Base-by-base conservation (phyloP, 2,113 vertebrate genomes). In the Casuarius casuarius region DNA sequence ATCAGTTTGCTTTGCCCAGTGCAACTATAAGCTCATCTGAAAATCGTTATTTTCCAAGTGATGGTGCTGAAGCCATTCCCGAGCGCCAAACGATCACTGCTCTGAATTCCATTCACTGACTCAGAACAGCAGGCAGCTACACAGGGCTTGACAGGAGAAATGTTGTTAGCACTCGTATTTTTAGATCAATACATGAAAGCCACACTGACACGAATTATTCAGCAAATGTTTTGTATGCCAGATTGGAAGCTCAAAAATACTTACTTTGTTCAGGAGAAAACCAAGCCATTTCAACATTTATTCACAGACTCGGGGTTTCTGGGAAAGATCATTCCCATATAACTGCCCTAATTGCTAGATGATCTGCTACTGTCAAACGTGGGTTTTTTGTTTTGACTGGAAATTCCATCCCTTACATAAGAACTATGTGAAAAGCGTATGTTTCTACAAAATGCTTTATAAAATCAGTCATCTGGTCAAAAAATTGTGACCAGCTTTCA, bases 181-280 rank as follows among this genome's bases (percentile, higher is more conserved):
- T 95, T 96, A 95, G 92, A 91, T 92, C 86, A 89, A 96, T 77
- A 95, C 67, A 86, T 70, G 97, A 95, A 97, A 97, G 96, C 72
- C 93, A 95, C 87, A 82, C 51, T 81, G 91, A 97, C 96, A 97
- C 90, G 94, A 97, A 98, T 97, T 96, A 97, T 79, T 92, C 96
- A 93, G 81, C 52, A 79, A 92, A 94, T 23, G 92, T 76, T 95
- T 96, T 83, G 58, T 74, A 92, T 91, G 80, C 85, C 97, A 98
- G 95, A 96, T 94, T 95, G 96, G 88, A 97, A 97, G 94, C 89
- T 84, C 77, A 84, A 73, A 95, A 95, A 94, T 38, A 89, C 3
- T 22, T 84, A 95, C 85, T 97, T 96, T 87, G 84, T 92, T 95
- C 78, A 94, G 94, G 90, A 96, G 78, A 92, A 97, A 97, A 94